Conservation (phyloP, 2,797 vertebrate species). For the Diglossa cyanea region DNA sequence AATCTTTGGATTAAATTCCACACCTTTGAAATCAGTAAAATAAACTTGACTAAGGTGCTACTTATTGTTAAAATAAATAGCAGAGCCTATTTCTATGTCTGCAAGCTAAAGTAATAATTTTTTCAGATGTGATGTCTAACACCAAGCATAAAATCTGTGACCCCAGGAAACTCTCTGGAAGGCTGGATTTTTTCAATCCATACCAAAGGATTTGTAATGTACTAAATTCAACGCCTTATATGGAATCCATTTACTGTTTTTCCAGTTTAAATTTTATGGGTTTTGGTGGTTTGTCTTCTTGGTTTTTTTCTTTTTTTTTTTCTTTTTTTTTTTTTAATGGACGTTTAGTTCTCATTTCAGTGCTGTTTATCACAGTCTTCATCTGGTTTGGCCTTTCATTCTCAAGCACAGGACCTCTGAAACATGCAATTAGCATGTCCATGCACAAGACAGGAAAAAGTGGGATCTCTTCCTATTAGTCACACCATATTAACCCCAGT, state of each 20-base stretch:
- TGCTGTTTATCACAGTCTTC: not conserved
- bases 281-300: not conserved
- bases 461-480: not conserved
- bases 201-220: not conserved
- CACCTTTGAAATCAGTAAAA: not conserved
- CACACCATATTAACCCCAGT: not conserved
- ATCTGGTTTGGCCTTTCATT: not conserved
- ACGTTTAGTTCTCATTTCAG: not conserved
- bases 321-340: not conserved
- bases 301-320: accelerated
- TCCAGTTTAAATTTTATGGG: not conserved
- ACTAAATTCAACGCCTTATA: accelerated
- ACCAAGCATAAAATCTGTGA: not conserved
- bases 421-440: accelerated
- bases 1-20: not conserved
- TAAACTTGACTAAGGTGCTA: not conserved
- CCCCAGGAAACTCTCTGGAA: not conserved
- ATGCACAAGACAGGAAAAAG: not conserved
- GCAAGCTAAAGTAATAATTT: not conserved
- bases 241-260: not conserved
- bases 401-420: not conserved
- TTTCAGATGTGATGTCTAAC: not conserved
- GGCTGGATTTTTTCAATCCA: not conserved
- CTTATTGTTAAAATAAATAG: not conserved
- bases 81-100: not conserved